Evolutionary conservation across 2,888 invertebrate species (phyloP).

Genomic region (Nemurella pictetii): DNA sequence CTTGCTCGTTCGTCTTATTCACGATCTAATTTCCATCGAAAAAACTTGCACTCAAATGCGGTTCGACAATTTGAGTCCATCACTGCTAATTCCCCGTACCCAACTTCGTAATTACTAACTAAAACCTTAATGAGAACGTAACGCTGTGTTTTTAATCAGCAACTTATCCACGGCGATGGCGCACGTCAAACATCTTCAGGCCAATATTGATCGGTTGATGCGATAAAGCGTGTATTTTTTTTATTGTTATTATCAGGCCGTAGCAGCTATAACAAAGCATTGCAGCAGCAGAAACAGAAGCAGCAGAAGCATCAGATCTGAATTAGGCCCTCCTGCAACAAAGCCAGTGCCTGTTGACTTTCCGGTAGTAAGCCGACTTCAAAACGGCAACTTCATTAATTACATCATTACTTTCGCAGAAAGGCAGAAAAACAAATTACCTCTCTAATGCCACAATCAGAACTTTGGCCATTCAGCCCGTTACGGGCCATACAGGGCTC

Average conservation of each 20-base stretch:
- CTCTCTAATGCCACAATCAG: background rate
- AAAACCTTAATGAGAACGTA: background rate
- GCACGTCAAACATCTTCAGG: background rate
- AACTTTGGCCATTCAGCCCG: background rate
- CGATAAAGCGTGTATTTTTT: background rate
- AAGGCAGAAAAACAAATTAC: conserved; percentile 14
- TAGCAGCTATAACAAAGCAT: background rate
- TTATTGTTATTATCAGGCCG: background rate
- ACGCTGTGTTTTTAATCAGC: background rate
- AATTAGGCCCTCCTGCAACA: no score
- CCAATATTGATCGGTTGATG: background rate
- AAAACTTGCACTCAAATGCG: background rate
- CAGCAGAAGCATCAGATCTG: background rate
- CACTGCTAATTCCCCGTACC: background rate
- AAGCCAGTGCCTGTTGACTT: background rate
- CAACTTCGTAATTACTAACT: background rate
- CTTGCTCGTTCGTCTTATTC: background rate
- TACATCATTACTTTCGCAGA: conserved; percentile 21
- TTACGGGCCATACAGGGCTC: background rate
- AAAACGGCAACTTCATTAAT: conserved; percentile 14
- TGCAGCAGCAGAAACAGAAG: background rate
- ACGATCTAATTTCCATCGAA: background rate
- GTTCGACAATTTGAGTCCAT: background rate
- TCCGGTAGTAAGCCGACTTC: background rate
- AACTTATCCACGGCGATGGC: background rate